Base-by-base conservation (phyloP, 2,797 vertebrate species). In the Anolis apletophallus region DNA sequence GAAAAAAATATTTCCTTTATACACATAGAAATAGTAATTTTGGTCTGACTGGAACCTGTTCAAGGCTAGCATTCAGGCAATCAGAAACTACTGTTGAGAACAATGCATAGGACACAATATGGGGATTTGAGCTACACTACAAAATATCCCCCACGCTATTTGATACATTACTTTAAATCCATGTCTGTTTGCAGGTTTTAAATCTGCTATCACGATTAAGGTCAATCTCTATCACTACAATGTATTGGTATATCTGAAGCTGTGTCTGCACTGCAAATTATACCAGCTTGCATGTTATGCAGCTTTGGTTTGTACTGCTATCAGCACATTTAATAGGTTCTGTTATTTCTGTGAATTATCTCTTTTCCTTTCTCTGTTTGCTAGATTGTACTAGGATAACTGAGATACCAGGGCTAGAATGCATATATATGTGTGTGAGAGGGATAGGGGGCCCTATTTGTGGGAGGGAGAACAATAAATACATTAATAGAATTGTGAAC, bases 21-120 rank as follows among this genome's bases (percentile, higher is more conserved):
- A 68, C 84, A 88, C 80, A 88, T 87, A 74, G 88, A 91, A 93
- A 91, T 75, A 85, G 34, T 93, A 67, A 81, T n/a, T 46, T 81
- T 91, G 67, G 59, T 19, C 16, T 69, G 85, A 88, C 50, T 73
- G 82, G 83, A 84, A 79, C 54, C 40, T 73, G 1, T 46, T 36
- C 76, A 89, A 83, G 85, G 79, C 36, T 88, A 75, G 40, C 72
- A 69, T 80, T 54, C 77, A 67, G 52, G 79, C 78, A 73, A 3
- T 57, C 10, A 0, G 26, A 77, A 46, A 81, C 55, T 79, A 61
- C 12, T 36, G 40, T 72, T 83, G 68, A 79, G 72, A 77, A 29
- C 29, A 68, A 21, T 59, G 84, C 36, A n/a, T 10, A 34, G 36
- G 32, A 19, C 23, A 75, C 19, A 80, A 7, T 32, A 64, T 11